Conservation (phyloP, 2,797 vertebrate species). For the Falco peregrinus region DNA sequence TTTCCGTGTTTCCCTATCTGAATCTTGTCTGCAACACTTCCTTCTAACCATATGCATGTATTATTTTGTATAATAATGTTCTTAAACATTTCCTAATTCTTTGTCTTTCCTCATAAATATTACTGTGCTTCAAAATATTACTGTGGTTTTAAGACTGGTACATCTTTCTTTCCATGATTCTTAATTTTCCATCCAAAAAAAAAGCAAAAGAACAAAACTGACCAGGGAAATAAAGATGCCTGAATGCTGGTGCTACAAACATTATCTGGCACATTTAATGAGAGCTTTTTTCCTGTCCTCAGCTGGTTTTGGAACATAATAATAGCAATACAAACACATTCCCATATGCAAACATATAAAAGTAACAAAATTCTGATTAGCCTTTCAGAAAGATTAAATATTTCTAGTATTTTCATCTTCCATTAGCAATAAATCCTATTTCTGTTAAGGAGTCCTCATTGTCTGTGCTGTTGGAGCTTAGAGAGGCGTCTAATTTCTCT, state of each 20-base stretch:
- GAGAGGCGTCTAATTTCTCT: neutral
- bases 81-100: neutral
- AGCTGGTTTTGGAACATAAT: neutral
- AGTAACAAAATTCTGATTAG: neutral
- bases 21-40: neutral
- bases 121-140: neutral
- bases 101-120: neutral
- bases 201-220: neutral
- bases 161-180: neutral
- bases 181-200: neutral
- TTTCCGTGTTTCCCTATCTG: neutral
- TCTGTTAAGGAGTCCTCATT: neutral
- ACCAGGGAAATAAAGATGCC: neutral
- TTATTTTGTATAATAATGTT: neutral
- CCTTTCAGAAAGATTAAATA: neutral
- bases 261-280: neutral
- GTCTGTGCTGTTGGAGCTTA: neutral
- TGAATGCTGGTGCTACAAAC: neutral
- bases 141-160: neutral
- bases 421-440: neutral
- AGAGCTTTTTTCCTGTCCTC: neutral
- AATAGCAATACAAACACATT: neutral
- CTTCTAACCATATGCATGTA: neutral
- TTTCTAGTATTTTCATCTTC: neutral
- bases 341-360: neutral